Evolutionary conservation across 2,888 invertebrate species (phyloP).

Genomic region (Drosophila villosipedis): DNA sequence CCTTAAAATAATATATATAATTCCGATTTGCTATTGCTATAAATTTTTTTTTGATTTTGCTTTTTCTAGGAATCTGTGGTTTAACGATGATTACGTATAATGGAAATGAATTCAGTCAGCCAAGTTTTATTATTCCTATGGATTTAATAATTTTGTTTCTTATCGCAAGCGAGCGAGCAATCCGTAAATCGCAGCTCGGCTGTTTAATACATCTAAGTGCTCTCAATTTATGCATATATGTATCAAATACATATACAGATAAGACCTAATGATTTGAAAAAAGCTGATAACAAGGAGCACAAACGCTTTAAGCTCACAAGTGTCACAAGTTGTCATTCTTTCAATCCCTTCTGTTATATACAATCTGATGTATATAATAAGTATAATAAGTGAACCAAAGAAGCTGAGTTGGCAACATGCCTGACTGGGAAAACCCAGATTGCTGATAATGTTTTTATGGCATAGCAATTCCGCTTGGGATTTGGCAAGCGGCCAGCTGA

Average conservation of each 20-base stretch:
- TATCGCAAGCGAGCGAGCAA: constrained; percentile 12
- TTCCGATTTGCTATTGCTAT: neutral
- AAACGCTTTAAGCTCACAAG: neutral
- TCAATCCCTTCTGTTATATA: neutral
- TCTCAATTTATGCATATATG: neutral
- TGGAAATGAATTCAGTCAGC: too few relatives aligned
- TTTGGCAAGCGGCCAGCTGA: neutral
- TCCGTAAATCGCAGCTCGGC: neutral
- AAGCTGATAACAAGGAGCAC: too few relatives aligned
- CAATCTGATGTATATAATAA: neutral
- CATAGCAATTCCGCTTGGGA: neutral
- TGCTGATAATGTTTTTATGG: constrained; percentile 2
- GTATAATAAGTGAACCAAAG: neutral
- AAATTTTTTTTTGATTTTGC: neutral
- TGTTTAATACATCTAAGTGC: neutral
- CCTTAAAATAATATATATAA: neutral
- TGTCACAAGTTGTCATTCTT: neutral
- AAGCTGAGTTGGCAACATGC: neutral
- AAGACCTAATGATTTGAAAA: neutral
- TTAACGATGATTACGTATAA: constrained; percentile 17
- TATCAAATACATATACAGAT: neutral
- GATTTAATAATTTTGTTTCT: neutral
- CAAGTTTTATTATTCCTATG: too few relatives aligned
- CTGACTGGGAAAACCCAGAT: too few relatives aligned
- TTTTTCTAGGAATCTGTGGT: constrained; percentile 48